Evolutionary conservation across 2,888 invertebrate genomes (phyloP), one percentile per base, ranked within the genome.

Genomic region (Drosophila subsilvestris): DNA sequence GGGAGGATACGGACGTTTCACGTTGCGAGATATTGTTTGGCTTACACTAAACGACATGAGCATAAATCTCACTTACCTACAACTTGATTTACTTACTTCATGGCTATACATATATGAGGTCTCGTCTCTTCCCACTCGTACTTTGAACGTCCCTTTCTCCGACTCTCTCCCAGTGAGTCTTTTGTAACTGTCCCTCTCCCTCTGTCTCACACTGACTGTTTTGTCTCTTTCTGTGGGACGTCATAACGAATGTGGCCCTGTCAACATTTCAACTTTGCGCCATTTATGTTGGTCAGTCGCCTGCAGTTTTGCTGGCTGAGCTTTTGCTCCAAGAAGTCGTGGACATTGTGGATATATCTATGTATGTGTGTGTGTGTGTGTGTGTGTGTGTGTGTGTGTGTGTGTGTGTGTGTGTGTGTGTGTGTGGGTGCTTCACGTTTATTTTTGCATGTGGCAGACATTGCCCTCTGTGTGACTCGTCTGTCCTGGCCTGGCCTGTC

Each of bases 231-330:
- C 51, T 47, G 47, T 50, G 66, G 55, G 68, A 70, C 76, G 63
- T 76, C 75, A 79, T 88, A 90, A 88, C 90, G 88, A 86, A 89
- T 90, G 89, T 88, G 84, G 75, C 78, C 75, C 88, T 90, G 90
- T 88, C 88, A 90, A 85, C 88, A 88, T 90, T 89, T 89, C 89
- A 88, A 88, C 90, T 86, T 87, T 88, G 87, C 89, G 87, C 90
- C 88, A 88, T 88, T 88, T 88, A 89, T 88, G 90, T 89, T 89
- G 89, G 88, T 89, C 89, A 85, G 83, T 80, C 79, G 76, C 59
- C 73, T 65, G 67, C 60, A 70, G 78, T 49, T 61, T 56, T 69
- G 14, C 37, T 14, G 37, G 69, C 65, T 71, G 54, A 73, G 71
- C 54, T 66, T 66, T 48, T 59, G 61, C 56, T 48, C 44, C 47